Evolutionary conservation across 2,113 vertebrate genomes (phyloP).

Genomic region (Indri indri): DNA sequence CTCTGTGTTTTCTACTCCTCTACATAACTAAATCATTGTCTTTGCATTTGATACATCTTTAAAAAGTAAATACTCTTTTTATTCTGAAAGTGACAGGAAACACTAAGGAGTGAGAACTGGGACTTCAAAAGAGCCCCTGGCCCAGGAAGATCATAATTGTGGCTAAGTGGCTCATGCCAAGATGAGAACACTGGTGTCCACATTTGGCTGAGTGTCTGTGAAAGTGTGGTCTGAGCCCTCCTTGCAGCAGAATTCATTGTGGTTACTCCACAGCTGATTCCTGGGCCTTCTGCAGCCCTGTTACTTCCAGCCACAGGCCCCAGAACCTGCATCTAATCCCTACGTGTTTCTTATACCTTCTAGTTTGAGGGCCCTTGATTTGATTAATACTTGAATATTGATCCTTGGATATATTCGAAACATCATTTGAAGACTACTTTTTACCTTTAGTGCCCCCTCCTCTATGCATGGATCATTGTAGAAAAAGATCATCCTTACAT

Average conservation of each 20-base stretch:
- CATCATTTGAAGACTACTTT: background rate
- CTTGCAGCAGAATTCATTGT: background rate
- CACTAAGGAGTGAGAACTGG: background rate
- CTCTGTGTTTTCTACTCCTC: background rate
- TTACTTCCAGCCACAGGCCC: background rate
- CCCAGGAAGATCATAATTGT: accelerated
- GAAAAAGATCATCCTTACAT: background rate
- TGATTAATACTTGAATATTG: background rate
- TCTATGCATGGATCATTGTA: background rate
- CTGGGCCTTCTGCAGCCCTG: background rate
- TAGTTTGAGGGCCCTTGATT: background rate
- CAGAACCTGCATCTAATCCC: background rate
- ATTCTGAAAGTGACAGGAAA: background rate
- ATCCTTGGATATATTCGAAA: background rate
- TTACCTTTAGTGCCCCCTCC: background rate
- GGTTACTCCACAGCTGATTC: background rate
- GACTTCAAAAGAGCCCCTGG: background rate
- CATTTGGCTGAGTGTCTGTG: background rate
- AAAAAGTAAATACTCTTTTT: background rate
- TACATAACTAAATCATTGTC: background rate
- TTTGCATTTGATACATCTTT: background rate
- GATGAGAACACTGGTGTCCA: background rate
- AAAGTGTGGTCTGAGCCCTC: background rate
- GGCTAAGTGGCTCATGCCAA: background rate
- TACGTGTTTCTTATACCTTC: background rate